Base-by-base conservation (phyloP, 2,113 vertebrate genomes). In the Oncorhynchus tshawytscha region DNA sequence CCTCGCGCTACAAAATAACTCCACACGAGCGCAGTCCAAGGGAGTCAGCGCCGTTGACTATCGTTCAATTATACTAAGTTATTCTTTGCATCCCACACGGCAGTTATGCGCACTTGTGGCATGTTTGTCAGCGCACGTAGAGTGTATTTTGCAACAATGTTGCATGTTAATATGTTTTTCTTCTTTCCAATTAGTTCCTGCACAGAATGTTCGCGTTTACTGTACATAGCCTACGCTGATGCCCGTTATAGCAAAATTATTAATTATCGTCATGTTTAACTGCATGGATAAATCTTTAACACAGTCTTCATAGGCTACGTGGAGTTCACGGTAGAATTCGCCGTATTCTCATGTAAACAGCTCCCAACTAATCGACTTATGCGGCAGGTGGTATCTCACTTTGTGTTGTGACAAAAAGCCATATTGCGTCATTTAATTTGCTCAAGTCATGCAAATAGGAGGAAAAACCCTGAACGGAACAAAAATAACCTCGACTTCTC, bases 401-500 rank as follows among this genome's bases (percentile, higher is more conserved):
- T 96, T 96, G 95, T 96, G 94, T 95, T 95, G 94, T 95, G 95
- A 97, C 95, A 97, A 97, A 98, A 97, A 98, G 96, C 95, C 96
- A 99, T 98, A 98, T 98, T 98, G 97, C 96, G 97, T 98, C 95
- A 99, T 99, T 99, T 98, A 96, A 98, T 99, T 97, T 99, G 96
- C 96, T 98, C 96, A 98, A 99, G 96, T 98, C 97, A 98, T 99
- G 98, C 97, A 99, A 99, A 98, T 98, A 96, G 95, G 95, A 95
- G 91, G 74, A 68, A 62, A 70, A 92, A 92, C 91, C 93, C 94
- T 98, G 95, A 99, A 98, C 96, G 94, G 95, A 95, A 96, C 96
- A 95, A 96, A 96, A 96, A 95, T 93, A 95, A 96, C 95, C 3
- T 98, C 95, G 96, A 97, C 96, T 96, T 98, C 91, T 97, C 95